Percentiles rank a stretch among this genome's conserved stretches.
These are phyloP conservation scores for Pectinophora gossypiella DNA, from an alignment of 1,140 invertebrate genomes.

Conservation along the genomic window DNA sequence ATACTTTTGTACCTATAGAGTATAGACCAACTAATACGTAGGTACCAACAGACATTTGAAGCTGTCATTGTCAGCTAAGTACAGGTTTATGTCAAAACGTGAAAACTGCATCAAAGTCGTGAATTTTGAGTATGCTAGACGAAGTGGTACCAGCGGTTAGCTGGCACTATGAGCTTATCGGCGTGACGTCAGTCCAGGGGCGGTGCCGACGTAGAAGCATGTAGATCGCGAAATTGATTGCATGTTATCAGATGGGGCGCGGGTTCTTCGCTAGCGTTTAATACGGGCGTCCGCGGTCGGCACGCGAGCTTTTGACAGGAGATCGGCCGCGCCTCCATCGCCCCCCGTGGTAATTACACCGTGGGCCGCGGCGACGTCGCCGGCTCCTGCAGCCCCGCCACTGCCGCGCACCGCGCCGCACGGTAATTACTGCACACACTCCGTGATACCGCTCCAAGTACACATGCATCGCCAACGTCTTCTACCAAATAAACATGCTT, in stretches of 20 bases:
- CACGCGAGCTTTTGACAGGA: conserved; percentile 70
- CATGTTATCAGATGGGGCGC: conserved; percentile 72
- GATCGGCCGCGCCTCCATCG: conserved; percentile 50
- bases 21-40: neutral
- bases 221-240: conserved; percentile 75
- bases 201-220: conserved; percentile 69
- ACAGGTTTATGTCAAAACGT: neutral
- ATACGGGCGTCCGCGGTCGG: conserved; percentile 57
- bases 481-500: too few relatives aligned
- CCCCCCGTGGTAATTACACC: conserved; percentile 63
- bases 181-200: conserved; percentile 62
- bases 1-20: conserved; percentile 13
- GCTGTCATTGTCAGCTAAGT: neutral
- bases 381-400: conserved; percentile 22
- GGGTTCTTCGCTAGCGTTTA: conserved; percentile 71
- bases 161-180: conserved; percentile 61
- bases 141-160: conserved; percentile 50
- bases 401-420: neutral
- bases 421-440: conserved; percentile 40
- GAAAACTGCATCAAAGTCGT: conserved; percentile 19
- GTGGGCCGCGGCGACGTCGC: conserved; percentile 65
- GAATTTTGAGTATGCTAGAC: conserved; percentile 19
- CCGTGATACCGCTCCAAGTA: conserved; percentile 16
- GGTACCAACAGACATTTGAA: neutral
- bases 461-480: too few relatives aligned